Base-by-base conservation (phyloP, 2,888 invertebrate genomes). In the Xestia xanthographa region DNA sequence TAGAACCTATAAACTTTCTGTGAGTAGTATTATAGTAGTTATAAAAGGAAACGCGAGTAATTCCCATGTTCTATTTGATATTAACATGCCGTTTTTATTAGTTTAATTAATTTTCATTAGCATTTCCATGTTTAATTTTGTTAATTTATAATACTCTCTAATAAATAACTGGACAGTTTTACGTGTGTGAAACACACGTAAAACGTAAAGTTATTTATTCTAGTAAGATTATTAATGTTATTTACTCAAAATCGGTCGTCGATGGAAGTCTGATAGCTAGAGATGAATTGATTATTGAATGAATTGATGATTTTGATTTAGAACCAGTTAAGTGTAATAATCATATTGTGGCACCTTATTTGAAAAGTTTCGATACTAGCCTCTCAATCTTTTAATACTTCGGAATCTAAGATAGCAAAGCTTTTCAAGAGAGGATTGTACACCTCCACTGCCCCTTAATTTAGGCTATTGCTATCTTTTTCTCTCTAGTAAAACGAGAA, bases 1-100 rank as follows among this genome's bases (percentile, higher is more conserved):
- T 20, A 17, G 26, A 70, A 62, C 20, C 50, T 8, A 70, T 79
- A 69, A 83, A 81, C 4, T 58, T 72, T 72, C 60, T n/a, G 65
- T 58, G n/a, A 34, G 14, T 29, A 22, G 26, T 66, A 62, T 34
- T 80, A 66, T 45, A 53, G 34, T 69, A 41, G 22, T 56, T 50
- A 79, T 84, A 69, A 81, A 81, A 63, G 8, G 14, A 43, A 75
- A 66, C 17, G 45, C 58, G 4, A 48, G 34, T 82, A n/a, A 63
- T 41, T 34, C 5, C 43, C 45, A 26, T 60, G 77, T 77, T 77
- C 29, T 69, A n/a, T 43, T 58, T 67, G 68, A 53, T 56, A 60
- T 41, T 11, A 60, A 60, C 26, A 63, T 17, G 48, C 38, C 1
- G 29, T 66, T 68, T 79, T 69, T 82, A 82, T 66, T 65, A 12